Evolutionary conservation across 2,888 invertebrate species (phyloP).

Genomic region (Venusia cambrica): DNA sequence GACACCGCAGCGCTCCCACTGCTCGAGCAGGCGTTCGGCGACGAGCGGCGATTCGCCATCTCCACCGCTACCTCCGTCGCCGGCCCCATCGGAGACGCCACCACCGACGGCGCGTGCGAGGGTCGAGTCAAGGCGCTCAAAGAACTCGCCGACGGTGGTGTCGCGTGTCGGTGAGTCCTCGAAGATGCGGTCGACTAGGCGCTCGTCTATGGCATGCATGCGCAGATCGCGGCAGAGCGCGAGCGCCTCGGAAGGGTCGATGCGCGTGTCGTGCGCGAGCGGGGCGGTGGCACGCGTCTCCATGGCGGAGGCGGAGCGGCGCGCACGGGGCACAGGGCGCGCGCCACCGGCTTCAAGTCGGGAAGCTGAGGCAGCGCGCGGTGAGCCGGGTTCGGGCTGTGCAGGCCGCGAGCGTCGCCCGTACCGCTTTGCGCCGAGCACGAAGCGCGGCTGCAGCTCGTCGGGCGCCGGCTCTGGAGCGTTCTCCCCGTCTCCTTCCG

Average conservation of each 20-base stretch:
- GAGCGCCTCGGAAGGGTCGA: constrained; percentile 57
- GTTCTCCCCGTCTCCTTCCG: no score
- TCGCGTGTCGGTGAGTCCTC: constrained; percentile 45
- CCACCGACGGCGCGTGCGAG: constrained; percentile 45
- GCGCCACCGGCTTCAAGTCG: constrained; percentile 46
- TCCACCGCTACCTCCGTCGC: constrained; percentile 35
- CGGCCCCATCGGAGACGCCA: constrained; percentile 38
- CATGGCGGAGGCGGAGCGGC: constrained; percentile 53
- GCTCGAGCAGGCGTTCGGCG: constrained; percentile 82
- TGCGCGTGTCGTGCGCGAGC: constrained; percentile 49
- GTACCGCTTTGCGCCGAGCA: constrained; percentile 19
- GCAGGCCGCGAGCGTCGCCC: constrained; percentile 85
- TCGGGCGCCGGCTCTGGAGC: constrained; percentile 83
- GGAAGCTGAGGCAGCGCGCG: constrained; percentile 57
- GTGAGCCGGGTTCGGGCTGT: constrained; percentile 46
- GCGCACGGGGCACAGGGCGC: constrained; percentile 45
- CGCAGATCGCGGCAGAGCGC: constrained; percentile 59
- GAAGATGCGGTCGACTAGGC: constrained; percentile 58
- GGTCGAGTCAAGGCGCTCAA: constrained; percentile 59
- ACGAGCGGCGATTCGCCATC: constrained; percentile 33
- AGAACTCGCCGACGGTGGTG: constrained; percentile 71
- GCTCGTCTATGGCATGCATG: constrained; percentile 60
- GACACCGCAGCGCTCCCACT: constrained; percentile 88
- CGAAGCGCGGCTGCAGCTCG: constrained; percentile 65
- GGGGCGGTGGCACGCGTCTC: constrained; percentile 26